Evolutionary conservation across 30 jellyfish, hydroid and myxozoan species (phyloP), one percentile per base, ranked within the genome.

Genomic region (Aurelia sp.): DNA sequence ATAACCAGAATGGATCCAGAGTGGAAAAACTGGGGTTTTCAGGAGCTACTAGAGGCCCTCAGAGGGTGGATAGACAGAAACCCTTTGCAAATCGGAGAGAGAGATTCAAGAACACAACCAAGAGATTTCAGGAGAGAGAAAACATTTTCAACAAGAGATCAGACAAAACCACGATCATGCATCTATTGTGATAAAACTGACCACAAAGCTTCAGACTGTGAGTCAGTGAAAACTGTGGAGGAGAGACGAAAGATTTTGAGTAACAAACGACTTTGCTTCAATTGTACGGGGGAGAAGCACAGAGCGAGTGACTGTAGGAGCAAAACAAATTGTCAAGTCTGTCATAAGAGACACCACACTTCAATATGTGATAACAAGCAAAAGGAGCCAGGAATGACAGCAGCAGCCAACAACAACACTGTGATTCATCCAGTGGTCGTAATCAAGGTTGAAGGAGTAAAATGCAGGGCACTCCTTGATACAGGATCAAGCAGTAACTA

Each of bases 301-400:
- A 72, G 91, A 27, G 96, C 96, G 4, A 38, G 10, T 59, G 86
- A 76, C 27, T 91, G 97, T 44, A 47, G 33, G 68, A 84, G 96
- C 38, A 74, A 86, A 67, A 27, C 16, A 18, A 70, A 76, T 19
- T 91, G 94, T 41, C 68, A 62, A 52, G 19, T 80, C 24, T 91
- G 96, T 62, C 87, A 76, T 31, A 53, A 72, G 81, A 84, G 80
- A 61, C 96, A 91, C 61, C 97, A 82, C 76, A 82, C 97, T 33
- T 90, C 97, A 38, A 78, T 90, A 44, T 75, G 97, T 64, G 91
- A 81, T 68, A 71, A 68, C 21, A 63, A 64, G 27, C 67, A 87
- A 71, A 76, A 63, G 9, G 59, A 66, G 27, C 80, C 57, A 66
- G 20, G 51, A 52, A 18, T 81, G 59, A 67, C 93, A 5, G 86